These are phyloP conservation scores for Thamnophis sirtalis DNA, from an alignment of 2,113 vertebrate genomes.

Conservation along the genomic window DNA sequence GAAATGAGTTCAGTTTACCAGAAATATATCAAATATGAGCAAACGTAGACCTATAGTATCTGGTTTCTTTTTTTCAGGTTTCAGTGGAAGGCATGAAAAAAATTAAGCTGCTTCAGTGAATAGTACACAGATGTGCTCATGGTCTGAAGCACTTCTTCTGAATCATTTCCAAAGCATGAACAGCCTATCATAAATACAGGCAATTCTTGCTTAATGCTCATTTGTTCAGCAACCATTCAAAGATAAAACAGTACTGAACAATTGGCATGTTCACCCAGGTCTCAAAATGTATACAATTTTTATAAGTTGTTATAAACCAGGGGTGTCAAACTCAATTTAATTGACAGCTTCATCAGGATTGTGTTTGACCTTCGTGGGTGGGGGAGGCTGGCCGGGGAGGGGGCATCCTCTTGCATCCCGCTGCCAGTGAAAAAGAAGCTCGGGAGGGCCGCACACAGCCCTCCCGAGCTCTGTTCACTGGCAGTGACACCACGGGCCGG, in stretches of 20 bases:
- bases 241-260: background rate
- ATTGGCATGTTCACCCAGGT: background rate
- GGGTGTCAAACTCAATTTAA: too few relatives aligned
- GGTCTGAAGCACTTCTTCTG: background rate
- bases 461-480: too few relatives aligned
- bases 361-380: too few relatives aligned
- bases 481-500: too few relatives aligned
- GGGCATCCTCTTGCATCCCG: too few relatives aligned
- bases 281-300: background rate
- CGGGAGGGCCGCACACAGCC: too few relatives aligned
- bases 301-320: background rate
- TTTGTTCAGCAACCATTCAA: background rate
- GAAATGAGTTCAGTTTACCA: conserved; percentile 27
- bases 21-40: fast-evolving
- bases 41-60: background rate
- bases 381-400: too few relatives aligned
- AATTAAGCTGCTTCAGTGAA: background rate
- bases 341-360: too few relatives aligned
- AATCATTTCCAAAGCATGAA: background rate
- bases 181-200: background rate
- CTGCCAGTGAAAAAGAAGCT: too few relatives aligned
- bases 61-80: background rate
- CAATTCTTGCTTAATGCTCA: background rate
- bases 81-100: background rate
- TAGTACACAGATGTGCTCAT: background rate